Evolutionary conservation across 2,797 vertebrate genomes (phyloP), one percentile per base, ranked within the genome.

Genomic region (Crax fasciolata): DNA sequence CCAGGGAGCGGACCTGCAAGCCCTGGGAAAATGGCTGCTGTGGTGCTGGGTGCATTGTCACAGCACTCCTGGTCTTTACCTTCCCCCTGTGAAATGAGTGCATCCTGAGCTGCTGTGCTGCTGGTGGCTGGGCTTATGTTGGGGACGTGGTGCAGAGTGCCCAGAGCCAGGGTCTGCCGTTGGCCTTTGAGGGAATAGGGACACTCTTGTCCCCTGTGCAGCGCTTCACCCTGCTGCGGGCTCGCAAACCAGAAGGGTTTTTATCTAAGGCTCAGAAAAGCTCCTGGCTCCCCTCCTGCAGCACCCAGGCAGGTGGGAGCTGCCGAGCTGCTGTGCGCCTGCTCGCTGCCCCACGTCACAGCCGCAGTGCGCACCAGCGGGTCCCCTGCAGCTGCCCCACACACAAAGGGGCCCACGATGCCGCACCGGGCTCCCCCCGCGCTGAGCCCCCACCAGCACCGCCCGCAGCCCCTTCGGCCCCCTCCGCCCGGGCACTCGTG

Each of bases 291-390:
- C 27, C 41, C 46, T 92, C 74, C 74, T 7, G 1, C 12, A 61
- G 67, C 11, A 0, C 71, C 77, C 35, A 94, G 84, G 90, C 94
- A 95, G 96, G 92, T 95, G 90, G 87, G 67, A 59, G 87, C 16
- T 1, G n/a, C 84, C 68, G 86, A 6, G 2, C 4, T 35, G 48
- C 84, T 24, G 1, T 15, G 70, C 76, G 87, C 93, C 79, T 95
- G 89, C 94, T 96, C 1, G 2, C 90, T 6, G 38, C 51, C 11
- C 51, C 84, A 71, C 82, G 72, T 95, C 95, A 93, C 87, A 46
- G 89, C 96, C n/a, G 75, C 94, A 92, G 89, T 5, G 21, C 10
- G 88, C 59, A 27, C 72, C 12, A 84, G 58, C 35, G 0, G 66
- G 77, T 89, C 74, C 75, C 65, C 62, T 11, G 10, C 67, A 95